Evolutionary conservation across 1,140 invertebrate genomes (phyloP), one percentile per base, ranked within the genome.

Genomic region (Bombus superbus): DNA sequence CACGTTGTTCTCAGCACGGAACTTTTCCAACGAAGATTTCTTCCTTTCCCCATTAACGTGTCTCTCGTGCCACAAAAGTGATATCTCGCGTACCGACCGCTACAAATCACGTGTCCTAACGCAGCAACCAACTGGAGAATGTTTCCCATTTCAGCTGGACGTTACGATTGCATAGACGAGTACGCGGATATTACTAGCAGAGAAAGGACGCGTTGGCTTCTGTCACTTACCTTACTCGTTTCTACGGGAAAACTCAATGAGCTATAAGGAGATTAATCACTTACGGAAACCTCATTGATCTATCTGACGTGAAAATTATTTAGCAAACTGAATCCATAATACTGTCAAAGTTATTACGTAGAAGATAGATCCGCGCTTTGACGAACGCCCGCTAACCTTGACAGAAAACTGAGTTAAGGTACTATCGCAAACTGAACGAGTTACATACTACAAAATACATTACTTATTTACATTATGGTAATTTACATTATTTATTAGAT

Each of bases 81-180:
- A 87, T 81, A 71, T 13, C 81, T 89, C 85, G 78, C 80, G 53
- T 71, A 81, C 66, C 85, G 83, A 85, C 75, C 84, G 78, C 89
- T 91, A 90, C 90, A 92, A 92, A 92, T 91, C 89, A 88, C 75
- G 40, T 47, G 82, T 84, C 81, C 86, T 87, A 87, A 83, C 72
- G 73, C 42, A 62, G 85, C 44, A 85, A 84, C 74, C 84, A 85
- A 76, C 73, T 83, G 84, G 84, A 88, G 88, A 93, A 92, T 89
- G 89, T 89, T 82, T 85, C 85, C 90, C 92, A 87, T 92, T 93
- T 94, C 91, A 85, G 91, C 85, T 85, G 76, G 59, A 81, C 77
- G 83, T 82, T 76, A 72, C 77, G 84, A 81, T 84, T 22, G 74
- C 38, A 22, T 38, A 72, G 42, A 62, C 68, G 57, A 85, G 64